Base-by-base conservation (phyloP, 1,140 invertebrate genomes). In the Melitaea cinxia region DNA sequence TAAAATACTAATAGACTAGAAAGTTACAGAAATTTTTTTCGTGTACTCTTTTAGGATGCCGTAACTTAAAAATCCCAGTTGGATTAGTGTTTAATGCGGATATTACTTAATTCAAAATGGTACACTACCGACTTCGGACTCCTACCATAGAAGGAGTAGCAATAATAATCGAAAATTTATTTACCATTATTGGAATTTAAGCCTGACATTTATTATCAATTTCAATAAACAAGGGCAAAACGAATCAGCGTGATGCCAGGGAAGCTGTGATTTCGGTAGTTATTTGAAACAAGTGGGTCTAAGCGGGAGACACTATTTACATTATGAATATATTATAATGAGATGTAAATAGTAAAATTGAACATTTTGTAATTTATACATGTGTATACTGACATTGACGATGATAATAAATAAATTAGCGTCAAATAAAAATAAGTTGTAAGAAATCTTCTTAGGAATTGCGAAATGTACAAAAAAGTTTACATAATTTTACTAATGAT, bases 161-260 rank as follows among this genome's bases (percentile, higher is more conserved):
- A 14, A 55, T 63, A 63, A 65, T 52, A 56, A 65, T 62, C 35
- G 49, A 21, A 35, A 59, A 70, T 70, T 66, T 70, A 70, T 70
- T 37, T 21, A 30, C 64, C 56, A 66, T 70, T 63, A 55, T 49
- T 42, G 35, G 39, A 49, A 53, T 54, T 61, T 70, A 66, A 70
- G 65, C 50, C 45, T 58, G 56, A 56, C 65, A 57, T 70, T 70
- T 70, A 70, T 70, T 65, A 59, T 42, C 49, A 15, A 49, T 50
- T 61, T 53, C 35, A 55, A 58, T 65, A 49, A 47, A 68, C 59
- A 42, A 58, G 60, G 28, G 53, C 49, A 58, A 37, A 49, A 17
- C 3, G 19, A 39, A 70, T 49, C 68, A 70, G 68, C 68, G 56
- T 65, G 68, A 37, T 50, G 49, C 45, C 68, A 50, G 58, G 42